Evolutionary conservation across 2,797 vertebrate genomes (phyloP).

Genomic region (Falco cherrug): DNA sequence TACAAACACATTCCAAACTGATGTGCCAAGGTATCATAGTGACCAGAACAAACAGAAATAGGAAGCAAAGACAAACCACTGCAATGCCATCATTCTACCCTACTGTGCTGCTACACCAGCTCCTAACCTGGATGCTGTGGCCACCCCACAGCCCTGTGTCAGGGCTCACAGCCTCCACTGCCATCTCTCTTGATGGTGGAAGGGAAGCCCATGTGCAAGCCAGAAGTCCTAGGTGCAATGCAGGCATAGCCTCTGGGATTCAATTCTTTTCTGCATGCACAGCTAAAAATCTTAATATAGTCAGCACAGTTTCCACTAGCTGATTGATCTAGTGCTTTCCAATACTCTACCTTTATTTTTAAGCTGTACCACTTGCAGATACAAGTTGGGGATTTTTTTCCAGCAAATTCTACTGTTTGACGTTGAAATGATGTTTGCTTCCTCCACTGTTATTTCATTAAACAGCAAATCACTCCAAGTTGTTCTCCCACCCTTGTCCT

Average conservation of each 20-base stretch:
- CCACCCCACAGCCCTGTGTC: not conserved
- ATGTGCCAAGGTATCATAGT: not conserved
- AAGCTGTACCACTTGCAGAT: not conserved
- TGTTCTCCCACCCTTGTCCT: conserved; percentile 8
- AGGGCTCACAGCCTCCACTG: too few species aligned
- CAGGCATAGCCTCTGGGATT: not conserved
- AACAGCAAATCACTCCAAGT: not conserved
- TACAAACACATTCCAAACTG: not conserved
- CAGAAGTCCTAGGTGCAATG: not conserved
- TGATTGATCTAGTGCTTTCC: not conserved
- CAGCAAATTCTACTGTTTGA: not conserved
- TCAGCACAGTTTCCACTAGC: not conserved
- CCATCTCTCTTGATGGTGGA: not conserved
- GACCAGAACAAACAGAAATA: not conserved
- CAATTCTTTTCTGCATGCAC: not conserved
- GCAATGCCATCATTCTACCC: not conserved
- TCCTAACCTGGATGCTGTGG: too few species aligned
- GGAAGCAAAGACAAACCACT: not conserved
- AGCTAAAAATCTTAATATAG: not conserved
- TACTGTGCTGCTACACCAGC: not conserved
- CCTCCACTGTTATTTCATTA: conserved; percentile 8
- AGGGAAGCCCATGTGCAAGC: fast-evolving
- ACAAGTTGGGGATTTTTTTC: not conserved
- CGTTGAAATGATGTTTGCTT: not conserved
- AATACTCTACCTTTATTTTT: not conserved